Percentiles rank a stretch among this genome's conserved stretches.
Conservation (phyloP, 2,797 vertebrate species). For the Sebastes nivosus region DNA sequence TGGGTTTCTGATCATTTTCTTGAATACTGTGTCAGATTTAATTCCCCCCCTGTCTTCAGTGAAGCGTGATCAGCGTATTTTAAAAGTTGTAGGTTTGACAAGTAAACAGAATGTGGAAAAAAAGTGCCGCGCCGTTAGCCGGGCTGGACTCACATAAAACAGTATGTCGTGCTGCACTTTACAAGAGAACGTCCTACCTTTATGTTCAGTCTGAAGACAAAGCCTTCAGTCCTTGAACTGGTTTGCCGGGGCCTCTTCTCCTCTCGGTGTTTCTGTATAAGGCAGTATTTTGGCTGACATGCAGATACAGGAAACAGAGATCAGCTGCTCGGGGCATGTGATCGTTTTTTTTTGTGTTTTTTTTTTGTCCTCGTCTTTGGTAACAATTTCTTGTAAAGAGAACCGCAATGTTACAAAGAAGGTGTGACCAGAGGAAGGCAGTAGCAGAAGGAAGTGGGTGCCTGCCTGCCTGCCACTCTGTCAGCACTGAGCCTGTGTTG, state of each 20-base stretch:
- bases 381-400: constrained; percentile 83
- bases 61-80: not conserved
- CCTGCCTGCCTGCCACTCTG: constrained; percentile 67
- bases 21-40: not conserved
- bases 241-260: constrained; percentile 49
- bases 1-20: constrained; percentile 21
- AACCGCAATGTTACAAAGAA: constrained; percentile 76
- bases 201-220: constrained; percentile 36
- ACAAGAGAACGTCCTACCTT: constrained; percentile 27
- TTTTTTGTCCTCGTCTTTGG: constrained; percentile 77
- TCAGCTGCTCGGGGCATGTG: constrained; percentile 81
- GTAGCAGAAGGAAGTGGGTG: constrained; percentile 81
- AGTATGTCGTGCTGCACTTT: not conserved
- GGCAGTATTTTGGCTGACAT: constrained; percentile 77
- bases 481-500: constrained; percentile 72
- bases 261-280: constrained; percentile 72
- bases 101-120: not conserved
- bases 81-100: not conserved
- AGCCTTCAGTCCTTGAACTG: constrained; percentile 60
- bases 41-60: not conserved
- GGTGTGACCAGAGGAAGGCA: constrained; percentile 77
- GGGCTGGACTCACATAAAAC: not conserved
- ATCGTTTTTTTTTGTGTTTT: constrained; percentile 35
- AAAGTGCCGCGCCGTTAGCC: not conserved
- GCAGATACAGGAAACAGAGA: constrained; percentile 82